phyloP scores from a whole-genome alignment of 2,797 vertebrate genomes.

The Hyperoplus immaculatus region DNA sequence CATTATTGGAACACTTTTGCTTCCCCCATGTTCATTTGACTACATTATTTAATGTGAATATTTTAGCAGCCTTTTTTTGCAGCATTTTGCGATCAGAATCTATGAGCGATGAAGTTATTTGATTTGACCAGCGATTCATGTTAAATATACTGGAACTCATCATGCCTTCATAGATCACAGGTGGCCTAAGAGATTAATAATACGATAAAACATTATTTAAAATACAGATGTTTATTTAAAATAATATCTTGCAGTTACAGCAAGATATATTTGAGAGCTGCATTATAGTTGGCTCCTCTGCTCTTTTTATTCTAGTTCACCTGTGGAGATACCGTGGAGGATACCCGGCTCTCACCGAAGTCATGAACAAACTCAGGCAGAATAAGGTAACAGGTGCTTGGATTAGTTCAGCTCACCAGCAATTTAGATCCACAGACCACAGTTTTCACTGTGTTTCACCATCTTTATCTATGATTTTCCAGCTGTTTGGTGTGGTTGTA shows the following conservation, averaged over 20 bases:
- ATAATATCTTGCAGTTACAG: constrained; percentile 1
- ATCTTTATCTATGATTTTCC: constrained; percentile 24
- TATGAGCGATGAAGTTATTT: neutral
- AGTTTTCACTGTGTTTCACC: constrained; percentile 10
- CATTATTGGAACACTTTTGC: neutral
- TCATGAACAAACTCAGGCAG: constrained; percentile 96
- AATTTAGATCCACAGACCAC: constrained; percentile 14
- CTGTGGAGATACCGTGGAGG: constrained; percentile 98
- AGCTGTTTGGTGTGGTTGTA: constrained; percentile 12
- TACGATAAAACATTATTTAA: no score
- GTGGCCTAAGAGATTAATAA: neutral
- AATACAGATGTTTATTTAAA: neutral
- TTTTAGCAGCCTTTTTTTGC: neutral
- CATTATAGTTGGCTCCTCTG: constrained; percentile 64
- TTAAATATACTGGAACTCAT: neutral
- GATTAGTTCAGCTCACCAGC: constrained; percentile 34
- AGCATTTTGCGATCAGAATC: neutral
- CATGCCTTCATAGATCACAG: neutral
- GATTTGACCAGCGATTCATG: neutral
- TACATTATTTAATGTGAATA: neutral
- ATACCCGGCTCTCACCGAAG: constrained; percentile 97
- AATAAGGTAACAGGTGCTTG: constrained; percentile 89
- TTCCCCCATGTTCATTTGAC: neutral
- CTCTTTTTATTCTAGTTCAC: constrained; percentile 90
- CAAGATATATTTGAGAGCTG: constrained; percentile 37